These are phyloP conservation scores for Mycteria americana DNA, from an alignment of 2,797 vertebrate genomes.

Conservation along the genomic window DNA sequence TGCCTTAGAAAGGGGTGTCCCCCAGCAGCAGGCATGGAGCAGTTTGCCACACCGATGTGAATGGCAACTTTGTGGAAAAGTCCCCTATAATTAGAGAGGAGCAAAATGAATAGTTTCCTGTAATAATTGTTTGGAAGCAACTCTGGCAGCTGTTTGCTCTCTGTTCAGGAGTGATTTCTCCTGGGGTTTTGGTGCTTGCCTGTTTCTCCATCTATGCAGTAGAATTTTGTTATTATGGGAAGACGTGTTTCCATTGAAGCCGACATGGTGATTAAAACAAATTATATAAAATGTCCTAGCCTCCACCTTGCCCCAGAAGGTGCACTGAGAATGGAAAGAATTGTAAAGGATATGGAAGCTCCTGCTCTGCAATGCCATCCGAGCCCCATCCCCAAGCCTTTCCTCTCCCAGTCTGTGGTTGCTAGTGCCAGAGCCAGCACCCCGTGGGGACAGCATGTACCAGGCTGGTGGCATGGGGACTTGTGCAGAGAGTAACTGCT, in stretches of 20 bases:
- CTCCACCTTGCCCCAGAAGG: background rate
- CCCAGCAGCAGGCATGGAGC: fast-evolving
- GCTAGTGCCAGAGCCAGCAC: background rate
- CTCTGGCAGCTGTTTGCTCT: background rate
- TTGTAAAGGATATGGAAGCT: background rate
- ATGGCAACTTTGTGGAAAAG: background rate
- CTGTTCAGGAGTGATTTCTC: background rate
- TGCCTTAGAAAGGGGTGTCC: background rate
- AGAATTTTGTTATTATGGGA: background rate
- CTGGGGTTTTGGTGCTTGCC: background rate
- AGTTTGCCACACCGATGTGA: background rate
- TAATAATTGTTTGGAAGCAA: background rate
- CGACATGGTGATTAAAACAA: background rate
- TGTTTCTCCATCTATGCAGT: background rate
- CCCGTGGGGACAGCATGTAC: background rate
- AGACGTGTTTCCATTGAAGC: background rate
- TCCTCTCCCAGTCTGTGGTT: background rate
- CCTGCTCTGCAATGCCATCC: background rate
- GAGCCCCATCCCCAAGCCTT: background rate
- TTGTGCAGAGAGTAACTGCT: background rate
- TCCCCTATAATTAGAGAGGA: background rate
- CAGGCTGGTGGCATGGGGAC: background rate
- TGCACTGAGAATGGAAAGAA: background rate
- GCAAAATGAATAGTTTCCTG: fast-evolving
- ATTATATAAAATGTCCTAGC: background rate